Evolutionary conservation across 2,888 invertebrate genomes (phyloP), one percentile per base, ranked within the genome.

Genomic region (Copidosoma aretas): DNA sequence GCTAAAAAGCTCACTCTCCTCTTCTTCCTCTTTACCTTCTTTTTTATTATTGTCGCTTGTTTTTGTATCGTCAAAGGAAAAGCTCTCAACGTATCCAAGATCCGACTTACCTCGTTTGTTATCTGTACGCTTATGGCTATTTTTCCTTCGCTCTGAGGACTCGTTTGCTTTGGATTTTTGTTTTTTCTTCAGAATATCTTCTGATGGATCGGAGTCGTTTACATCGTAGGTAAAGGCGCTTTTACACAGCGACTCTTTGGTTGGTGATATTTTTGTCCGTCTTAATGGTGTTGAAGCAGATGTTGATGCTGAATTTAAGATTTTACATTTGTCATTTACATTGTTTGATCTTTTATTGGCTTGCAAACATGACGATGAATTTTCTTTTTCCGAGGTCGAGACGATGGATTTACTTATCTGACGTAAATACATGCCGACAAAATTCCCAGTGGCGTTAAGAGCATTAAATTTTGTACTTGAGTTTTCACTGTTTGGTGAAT

Each of bases 241-340:
- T 71, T 77, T 82, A 10, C 78, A 75, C 24, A 66, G 68, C 21
- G 80, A 77, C 62, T 83, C 83, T 57, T 83, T 82, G 15, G 82
- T 82, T 2, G 83, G 82, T 0, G 83, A 83, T 67, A 83, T 82
- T 64, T 83, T 82, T n/a, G 82, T 81, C 24, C 82, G 77, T 63
- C 82, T 75, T 41, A 83, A 67, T 68, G 82, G 81, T n/a, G 79
- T 79, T 49, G 79, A 77, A 10, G 77, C 67, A 5, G 79, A 73
- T 12, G 75, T 66, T 60, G 78, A 79, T 0, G 75, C 57, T 24
- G 56, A 60, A 19, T 80, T 80, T 1, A 59, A 41, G 0, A 67
- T 51, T 39, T 53, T 70, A 60, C 74, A 79, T 58, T 75, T 78
- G 10, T 72, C 25, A 12, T 72, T 76, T 0, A 71, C 65, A 21